Evolutionary conservation across 53 echinoderm and acorn worm species (phyloP), one percentile per base, ranked within the genome.

Genomic region (Echinometra lucunter): DNA sequence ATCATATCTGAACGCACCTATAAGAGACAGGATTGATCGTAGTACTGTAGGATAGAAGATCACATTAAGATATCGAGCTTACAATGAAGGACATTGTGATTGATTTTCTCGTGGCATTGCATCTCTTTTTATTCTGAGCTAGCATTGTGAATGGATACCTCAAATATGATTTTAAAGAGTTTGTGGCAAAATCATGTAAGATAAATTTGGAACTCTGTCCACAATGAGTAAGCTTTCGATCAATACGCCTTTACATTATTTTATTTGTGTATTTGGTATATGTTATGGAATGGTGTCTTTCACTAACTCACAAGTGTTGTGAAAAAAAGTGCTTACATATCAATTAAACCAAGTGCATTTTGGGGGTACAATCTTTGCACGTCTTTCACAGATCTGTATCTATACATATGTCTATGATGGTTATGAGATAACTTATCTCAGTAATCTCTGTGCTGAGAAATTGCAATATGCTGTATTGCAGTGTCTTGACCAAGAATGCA

Each of bases 281-380:
- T 81, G 81, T 44, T 81, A 17, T 53, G 8, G 53, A 53, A 53
- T 53, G 35, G 30, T 37, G 81, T 81, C 81, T 81, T 81, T 81
- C 81, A 81, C 44, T 7, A 38, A 81, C 80, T 44, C 81, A 34
- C 81, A 81, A 81, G 81, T 81, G 81, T 44, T 19, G 69, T 42
- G 81, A 15, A 81, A 19, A n/a, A 18, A 81, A 81, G 81, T 81
- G 85, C 47, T 85, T 47, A 47, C n/a, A 27, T n/a, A 2, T 47
- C 49, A n/a, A 47, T 47, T n/a, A 85, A 12, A 47, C 85, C 45
- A 85, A 85, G 49, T 85, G 47, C 49, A n/a, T n/a, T 85, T 81
- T 42, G 1, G 7, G 11, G 35, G 47, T 28, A 42, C 44, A 35
- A n/a, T 47, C 28, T 85, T n/a, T 85, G 45, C 49, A 47, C 53